Evolutionary conservation across 2,888 invertebrate species (phyloP), one percentile per base, ranked within the genome.

Genomic region (Peribatodes rhomboidaria): DNA sequence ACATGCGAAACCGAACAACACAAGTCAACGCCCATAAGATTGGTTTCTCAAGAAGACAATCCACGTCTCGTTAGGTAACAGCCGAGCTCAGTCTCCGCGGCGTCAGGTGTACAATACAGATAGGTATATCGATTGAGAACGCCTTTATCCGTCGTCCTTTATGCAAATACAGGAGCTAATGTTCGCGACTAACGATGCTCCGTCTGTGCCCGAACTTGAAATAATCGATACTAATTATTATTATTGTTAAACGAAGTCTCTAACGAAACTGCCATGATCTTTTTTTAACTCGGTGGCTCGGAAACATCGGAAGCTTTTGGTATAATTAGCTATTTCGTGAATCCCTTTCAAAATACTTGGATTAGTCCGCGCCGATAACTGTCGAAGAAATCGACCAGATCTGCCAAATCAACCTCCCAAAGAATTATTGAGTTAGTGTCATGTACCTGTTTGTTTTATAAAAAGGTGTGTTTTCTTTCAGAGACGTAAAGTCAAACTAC

Each of bases 401-500:
- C n/a, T n/a, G n/a, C n/a, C n/a, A n/a, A n/a, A n/a, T n/a, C n/a
- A n/a, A n/a, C n/a, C n/a, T n/a, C n/a, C n/a, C n/a, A n/a, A n/a
- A n/a, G n/a, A 3, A 35, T 13, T 35, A 13, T 35, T 13, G 35
- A 35, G 11, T 11, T 35, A 0, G 11, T 10, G 35, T 13, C 11
- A 10, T 3, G 11, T 11, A 35, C n/a, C n/a, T 3, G 35, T 35
- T 35, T 11, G 11, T 8, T 11, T 35, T n/a, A 37, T 37, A 13
- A n/a, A 10, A 10, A 13, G 2, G 13, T 11, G 18, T 41, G 46
- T 56, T 8, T 65, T 80, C 73, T 94, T 93, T 47, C 94, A 98
- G 98, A 81, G 97, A 98, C 88, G 93, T 98, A 79, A 97, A 98
- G 89, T 97, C 97, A 44, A 99, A 98, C 93, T 94, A 94, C 77